Percentiles rank a stretch among this genome's conserved stretches.
Conservation (phyloP, 2,797 vertebrate species). For the Tangara arthus region DNA sequence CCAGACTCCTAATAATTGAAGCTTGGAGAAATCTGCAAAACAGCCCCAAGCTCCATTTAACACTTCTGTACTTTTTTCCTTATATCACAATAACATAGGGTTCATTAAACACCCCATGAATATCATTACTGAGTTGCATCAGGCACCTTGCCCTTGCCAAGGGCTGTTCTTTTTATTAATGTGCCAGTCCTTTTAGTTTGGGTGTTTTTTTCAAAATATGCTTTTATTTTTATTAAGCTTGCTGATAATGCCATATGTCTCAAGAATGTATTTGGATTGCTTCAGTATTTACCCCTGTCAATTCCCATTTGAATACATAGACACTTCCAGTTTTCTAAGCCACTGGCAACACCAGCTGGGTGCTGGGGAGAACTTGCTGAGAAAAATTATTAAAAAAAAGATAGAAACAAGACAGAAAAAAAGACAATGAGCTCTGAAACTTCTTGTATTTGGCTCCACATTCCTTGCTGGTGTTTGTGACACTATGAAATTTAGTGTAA, state of each 20-base stretch:
- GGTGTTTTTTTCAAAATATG: neutral
- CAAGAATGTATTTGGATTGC: neutral
- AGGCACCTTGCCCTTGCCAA: constrained; percentile 42
- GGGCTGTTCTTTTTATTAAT: constrained; percentile 41
- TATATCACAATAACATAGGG: constrained; percentile 17
- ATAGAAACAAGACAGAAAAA: neutral
- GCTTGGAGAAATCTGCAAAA: constrained; percentile 28
- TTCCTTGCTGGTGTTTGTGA: neutral
- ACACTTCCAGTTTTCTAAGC: neutral
- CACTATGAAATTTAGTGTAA: neutral
- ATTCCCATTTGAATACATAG: neutral
- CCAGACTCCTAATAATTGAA: neutral
- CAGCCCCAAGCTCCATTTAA: constrained; percentile 48
- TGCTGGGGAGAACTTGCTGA: neutral
- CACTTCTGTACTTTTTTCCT: neutral
- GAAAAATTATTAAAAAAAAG: neutral
- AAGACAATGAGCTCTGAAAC: neutral
- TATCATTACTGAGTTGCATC: constrained; percentile 46
- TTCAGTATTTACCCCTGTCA: neutral
- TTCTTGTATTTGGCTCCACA: neutral
- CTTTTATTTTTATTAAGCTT: constrained; percentile 2
- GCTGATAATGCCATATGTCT: neutral
- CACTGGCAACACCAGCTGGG: neutral
- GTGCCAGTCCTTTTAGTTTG: neutral
- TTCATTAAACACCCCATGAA: constrained; percentile 54